phyloP scores from a whole-genome alignment of 2,797 vertebrate species.

The Pseudopleuronectes americanus region DNA sequence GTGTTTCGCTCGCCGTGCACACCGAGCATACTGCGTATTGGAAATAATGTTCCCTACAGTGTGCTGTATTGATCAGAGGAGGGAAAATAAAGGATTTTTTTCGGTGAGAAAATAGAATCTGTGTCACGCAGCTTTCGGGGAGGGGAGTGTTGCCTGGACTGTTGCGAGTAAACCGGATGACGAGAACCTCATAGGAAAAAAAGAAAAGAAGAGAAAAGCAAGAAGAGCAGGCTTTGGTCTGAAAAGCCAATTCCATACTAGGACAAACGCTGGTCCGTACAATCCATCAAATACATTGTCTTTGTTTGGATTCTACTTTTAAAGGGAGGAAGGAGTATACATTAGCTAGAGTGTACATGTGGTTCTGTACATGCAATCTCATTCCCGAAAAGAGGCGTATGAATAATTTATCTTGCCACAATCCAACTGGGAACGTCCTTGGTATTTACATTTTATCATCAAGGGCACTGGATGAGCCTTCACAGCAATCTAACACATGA shows the following conservation, averaged over 20 bases:
- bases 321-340: conserved; percentile 71
- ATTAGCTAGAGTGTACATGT: conserved; percentile 71
- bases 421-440: conserved; percentile 83
- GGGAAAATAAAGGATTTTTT: conserved; percentile 59
- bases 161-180: conserved; percentile 51
- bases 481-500: conserved; percentile 75
- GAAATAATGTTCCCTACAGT: conserved; percentile 61
- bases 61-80: conserved; percentile 62
- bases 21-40: conserved; percentile 69
- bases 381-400: conserved; percentile 79
- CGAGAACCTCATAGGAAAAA: conserved; percentile 1
- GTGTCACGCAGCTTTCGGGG: conserved; percentile 40
- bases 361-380: conserved; percentile 77
- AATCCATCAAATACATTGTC: conserved; percentile 67
- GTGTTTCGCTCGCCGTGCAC: conserved; percentile 65
- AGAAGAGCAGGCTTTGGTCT: conserved; percentile 38
- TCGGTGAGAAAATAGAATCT: conserved; percentile 51
- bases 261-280: conserved; percentile 47
- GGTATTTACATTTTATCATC: conserved; percentile 88
- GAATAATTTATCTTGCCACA: conserved; percentile 85
- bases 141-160: conserved; percentile 21
- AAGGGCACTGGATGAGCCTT: conserved; percentile 79
- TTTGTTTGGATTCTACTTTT: conserved; percentile 79
- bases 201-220: not conserved
- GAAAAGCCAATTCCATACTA: conserved; percentile 58